phyloP scores from a whole-genome alignment of 30 jellyfish, hydroid and myxozoan genomes.

The Chrysaora quinquecirrha region DNA sequence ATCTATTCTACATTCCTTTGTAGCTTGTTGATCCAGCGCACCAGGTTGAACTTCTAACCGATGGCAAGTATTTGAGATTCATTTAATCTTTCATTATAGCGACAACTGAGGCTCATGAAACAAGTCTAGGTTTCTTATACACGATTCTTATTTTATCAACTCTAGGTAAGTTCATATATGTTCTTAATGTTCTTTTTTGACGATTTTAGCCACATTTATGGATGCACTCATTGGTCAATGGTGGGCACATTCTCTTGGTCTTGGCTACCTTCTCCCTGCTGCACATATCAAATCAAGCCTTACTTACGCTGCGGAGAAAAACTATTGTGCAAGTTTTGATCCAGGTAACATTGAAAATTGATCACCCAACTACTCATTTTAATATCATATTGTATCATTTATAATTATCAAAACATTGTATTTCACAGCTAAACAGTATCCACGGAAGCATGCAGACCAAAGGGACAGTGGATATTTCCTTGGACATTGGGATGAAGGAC shows the following conservation, averaged over 20 bases:
- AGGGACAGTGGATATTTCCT: conserved; percentile 83
- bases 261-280: conserved; percentile 89
- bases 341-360: conserved; percentile 64
- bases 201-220: conserved; percentile 81
- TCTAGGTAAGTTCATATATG: too few relatives aligned
- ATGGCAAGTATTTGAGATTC: conserved; percentile 52
- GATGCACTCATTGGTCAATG: conserved; percentile 97
- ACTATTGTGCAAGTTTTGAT: conserved; percentile 83
- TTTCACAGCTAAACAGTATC: conserved; percentile 84
- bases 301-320: conserved; percentile 66
- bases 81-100: background rate
- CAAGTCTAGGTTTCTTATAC: too few relatives aligned
- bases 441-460: conserved; percentile 88
- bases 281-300: conserved; percentile 87
- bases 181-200: background rate
- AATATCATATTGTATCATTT: background rate
- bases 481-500: conserved; percentile 95
- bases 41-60: conserved; percentile 73
- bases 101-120: too few relatives aligned
- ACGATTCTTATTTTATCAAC: too few relatives aligned
- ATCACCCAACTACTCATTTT: too few relatives aligned
- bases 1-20: conserved; percentile 40
- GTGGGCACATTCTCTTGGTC: conserved; percentile 98
- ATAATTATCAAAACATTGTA: background rate
- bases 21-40: conserved; percentile 92